These are phyloP conservation scores for Aramus guarauna DNA, from an alignment of 2,113 vertebrate species.

Conservation along the genomic window DNA sequence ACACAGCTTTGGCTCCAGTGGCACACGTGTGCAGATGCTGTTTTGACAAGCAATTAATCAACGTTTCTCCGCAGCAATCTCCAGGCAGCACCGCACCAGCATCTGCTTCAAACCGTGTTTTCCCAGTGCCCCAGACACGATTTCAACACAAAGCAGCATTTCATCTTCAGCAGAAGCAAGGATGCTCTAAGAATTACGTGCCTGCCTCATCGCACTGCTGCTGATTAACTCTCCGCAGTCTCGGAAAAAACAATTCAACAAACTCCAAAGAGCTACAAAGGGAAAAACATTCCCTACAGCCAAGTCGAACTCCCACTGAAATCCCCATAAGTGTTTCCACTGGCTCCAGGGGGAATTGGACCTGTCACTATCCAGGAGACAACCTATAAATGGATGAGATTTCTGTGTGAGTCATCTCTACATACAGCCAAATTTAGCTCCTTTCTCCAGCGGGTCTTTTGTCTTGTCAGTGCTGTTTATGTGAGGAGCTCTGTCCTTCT, in stretches of 20 bases:
- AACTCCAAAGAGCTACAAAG: neutral
- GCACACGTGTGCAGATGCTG: neutral
- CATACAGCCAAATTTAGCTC: neutral
- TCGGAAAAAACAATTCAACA: neutral
- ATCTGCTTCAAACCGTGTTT: neutral
- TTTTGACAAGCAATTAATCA: neutral
- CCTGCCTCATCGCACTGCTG: neutral
- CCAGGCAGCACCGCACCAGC: neutral
- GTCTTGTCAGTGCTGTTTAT: neutral
- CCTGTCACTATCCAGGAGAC: neutral
- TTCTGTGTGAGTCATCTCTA: neutral
- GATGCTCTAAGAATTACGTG: neutral
- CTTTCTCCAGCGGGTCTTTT: conserved; percentile 4
- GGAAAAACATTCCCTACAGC: neutral
- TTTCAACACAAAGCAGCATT: neutral
- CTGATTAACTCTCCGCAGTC: neutral
- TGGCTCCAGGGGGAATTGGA: neutral
- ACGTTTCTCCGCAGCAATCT: neutral
- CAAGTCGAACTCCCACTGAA: conserved; percentile 3
- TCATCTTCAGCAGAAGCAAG: neutral
- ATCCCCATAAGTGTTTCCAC: neutral
- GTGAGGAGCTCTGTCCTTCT: neutral
- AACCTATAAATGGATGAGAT: conserved; percentile 20
- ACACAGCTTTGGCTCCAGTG: neutral
- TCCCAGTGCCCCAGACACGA: neutral